Conservation (phyloP, 2,888 invertebrate genomes). For the Andrena marginata region DNA sequence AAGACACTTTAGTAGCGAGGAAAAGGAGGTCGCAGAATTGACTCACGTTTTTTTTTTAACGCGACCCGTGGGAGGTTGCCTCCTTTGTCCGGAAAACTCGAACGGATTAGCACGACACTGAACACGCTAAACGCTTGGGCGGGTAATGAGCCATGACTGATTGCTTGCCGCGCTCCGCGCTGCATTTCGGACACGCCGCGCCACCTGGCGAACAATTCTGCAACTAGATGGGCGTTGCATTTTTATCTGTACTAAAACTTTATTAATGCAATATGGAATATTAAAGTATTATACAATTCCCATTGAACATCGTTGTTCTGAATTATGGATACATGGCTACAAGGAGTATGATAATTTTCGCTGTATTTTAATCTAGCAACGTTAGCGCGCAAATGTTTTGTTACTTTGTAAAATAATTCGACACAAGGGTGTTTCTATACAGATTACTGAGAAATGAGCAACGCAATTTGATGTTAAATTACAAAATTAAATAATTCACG, state of each 20-base stretch:
- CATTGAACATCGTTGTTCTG: too few relatives aligned
- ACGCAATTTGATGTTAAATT: not conserved
- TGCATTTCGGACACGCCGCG: not conserved
- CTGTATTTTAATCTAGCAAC: too few relatives aligned
- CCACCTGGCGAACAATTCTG: not conserved
- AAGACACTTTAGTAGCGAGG: not conserved
- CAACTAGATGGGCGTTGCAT: not conserved
- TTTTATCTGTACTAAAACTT: not conserved
- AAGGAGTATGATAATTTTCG: too few relatives aligned
- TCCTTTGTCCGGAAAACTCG: not conserved
- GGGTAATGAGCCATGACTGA: slow-evolving; percentile 50
- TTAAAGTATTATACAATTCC: too few relatives aligned
- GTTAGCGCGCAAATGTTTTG: too few relatives aligned
- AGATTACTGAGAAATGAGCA: too few relatives aligned
- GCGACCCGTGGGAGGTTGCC: not conserved
- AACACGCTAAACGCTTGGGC: not conserved
- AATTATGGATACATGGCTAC: too few relatives aligned
- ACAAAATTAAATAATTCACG: not conserved
- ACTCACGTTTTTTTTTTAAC: not conserved
- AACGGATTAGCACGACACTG: slow-evolving; percentile 25
- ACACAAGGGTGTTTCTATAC: too few relatives aligned
- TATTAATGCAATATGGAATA: not conserved
- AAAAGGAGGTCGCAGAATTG: not conserved
- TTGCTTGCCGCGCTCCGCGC: not conserved
- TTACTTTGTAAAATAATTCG: too few relatives aligned